phyloP scores from a whole-genome alignment of 2,113 vertebrate species.

The Anthoscopus minutus region DNA sequence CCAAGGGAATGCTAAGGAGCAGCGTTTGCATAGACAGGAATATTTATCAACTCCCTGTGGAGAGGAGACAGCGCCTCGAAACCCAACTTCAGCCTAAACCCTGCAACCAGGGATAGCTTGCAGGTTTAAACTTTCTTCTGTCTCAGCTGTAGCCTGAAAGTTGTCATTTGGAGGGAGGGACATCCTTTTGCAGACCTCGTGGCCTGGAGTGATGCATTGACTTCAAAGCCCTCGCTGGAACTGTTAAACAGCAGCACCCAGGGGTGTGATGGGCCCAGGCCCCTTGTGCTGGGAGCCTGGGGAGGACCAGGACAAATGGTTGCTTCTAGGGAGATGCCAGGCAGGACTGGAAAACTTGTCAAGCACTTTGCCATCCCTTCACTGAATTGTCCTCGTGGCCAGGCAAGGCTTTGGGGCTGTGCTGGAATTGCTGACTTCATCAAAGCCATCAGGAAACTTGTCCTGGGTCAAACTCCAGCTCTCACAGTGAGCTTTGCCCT shows the following conservation, averaged over 20 bases:
- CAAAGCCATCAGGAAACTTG: neutral
- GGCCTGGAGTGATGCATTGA: neutral
- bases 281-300: neutral
- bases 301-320: neutral
- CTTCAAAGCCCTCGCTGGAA: neutral
- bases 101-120: neutral
- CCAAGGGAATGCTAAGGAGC: neutral
- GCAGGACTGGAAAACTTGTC: neutral
- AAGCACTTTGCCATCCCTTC: neutral
- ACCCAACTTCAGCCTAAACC: neutral
- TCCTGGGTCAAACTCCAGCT: neutral
- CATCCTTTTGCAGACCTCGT: neutral
- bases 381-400: accelerated
- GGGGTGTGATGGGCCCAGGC: neutral
- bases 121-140: neutral
- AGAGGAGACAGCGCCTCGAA: neutral
- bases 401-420: neutral
- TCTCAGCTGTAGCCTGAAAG: neutral
- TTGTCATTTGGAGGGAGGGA: neutral
- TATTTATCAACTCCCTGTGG: neutral
- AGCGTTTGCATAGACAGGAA: constrained; percentile 11
- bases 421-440: neutral
- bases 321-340: neutral
- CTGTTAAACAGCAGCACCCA: neutral
- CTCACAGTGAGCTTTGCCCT: neutral